Percentiles rank a stretch among this genome's conserved stretches.
These are phyloP conservation scores for Phthorimaea operculella DNA, from an alignment of 1,140 invertebrate species.

Conservation along the genomic window DNA sequence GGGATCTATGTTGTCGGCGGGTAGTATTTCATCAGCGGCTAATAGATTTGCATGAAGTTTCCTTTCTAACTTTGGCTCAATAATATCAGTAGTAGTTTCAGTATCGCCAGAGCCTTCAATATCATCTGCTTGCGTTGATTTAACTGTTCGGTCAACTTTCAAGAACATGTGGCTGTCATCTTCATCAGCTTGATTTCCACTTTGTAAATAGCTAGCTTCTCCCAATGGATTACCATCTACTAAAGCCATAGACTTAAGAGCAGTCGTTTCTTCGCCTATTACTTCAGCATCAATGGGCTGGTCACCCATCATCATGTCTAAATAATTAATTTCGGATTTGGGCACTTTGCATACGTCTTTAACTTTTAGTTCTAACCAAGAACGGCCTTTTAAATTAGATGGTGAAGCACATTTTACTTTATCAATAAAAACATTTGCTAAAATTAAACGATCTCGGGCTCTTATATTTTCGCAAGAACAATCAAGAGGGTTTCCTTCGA, in stretches of 20 bases:
- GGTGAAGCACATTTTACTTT: slow-evolving; percentile 68
- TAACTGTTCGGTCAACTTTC: slow-evolving; percentile 37
- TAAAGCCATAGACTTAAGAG: slow-evolving; percentile 51
- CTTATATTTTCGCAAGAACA: slow-evolving; percentile 71
- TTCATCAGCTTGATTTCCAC: slow-evolving; percentile 36
- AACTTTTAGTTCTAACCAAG: slow-evolving; percentile 69
- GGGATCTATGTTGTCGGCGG: slow-evolving; percentile 33
- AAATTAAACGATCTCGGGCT: slow-evolving; percentile 65
- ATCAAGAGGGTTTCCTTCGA: slow-evolving; percentile 70
- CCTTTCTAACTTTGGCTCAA: slow-evolving; percentile 26
- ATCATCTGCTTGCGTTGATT: slow-evolving; percentile 29
- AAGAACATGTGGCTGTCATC: slow-evolving; percentile 58
- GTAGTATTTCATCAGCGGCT: slow-evolving; percentile 35
- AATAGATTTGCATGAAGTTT: slow-evolving; percentile 32
- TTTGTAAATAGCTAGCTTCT: slow-evolving; percentile 50
- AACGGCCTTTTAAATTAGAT: slow-evolving; percentile 56
- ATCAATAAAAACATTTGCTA: slow-evolving; percentile 66
- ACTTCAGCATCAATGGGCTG: slow-evolving; percentile 57
- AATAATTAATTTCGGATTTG: slow-evolving; percentile 40
- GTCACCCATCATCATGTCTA: slow-evolving; percentile 72
- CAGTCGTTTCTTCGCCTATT: slow-evolving; percentile 48
- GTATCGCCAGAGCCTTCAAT: slow-evolving; percentile 54
- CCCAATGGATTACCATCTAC: slow-evolving; percentile 52
- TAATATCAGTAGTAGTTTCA: slow-evolving; percentile 43
- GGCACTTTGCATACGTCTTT: slow-evolving; percentile 65